Percentiles rank a stretch among this genome's conserved stretches.
Evolutionary conservation across 1,140 invertebrate genomes (phyloP).

Genomic region (Ips typographus): DNA sequence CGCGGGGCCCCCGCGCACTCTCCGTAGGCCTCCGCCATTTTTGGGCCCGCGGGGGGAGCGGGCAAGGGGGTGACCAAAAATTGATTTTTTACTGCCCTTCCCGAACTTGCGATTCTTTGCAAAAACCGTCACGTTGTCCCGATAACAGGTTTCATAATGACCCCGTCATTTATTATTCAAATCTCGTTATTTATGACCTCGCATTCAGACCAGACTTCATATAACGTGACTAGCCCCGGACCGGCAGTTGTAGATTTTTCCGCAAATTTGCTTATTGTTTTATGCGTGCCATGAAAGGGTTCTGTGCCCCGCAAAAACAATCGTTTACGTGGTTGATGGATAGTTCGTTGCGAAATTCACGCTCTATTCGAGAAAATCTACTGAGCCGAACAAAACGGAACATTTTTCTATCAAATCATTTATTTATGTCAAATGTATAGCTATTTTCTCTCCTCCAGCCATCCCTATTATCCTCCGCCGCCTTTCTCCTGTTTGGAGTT

Average conservation of each 20-base stretch:
- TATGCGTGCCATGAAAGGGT: conserved; percentile 13
- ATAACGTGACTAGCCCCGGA: conserved; percentile 5
- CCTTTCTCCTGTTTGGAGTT: too few relatives aligned
- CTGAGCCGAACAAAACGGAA: neutral
- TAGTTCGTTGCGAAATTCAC: conserved; percentile 13
- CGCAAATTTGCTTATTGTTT: conserved; percentile 36
- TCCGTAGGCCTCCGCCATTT: conserved; percentile 13
- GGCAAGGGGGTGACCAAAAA: conserved; percentile 14
- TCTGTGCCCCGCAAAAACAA: conserved; percentile 13
- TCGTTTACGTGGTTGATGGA: conserved; percentile 19
- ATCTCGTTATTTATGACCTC: conserved; percentile 42
- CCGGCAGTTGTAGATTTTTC: conserved; percentile 34
- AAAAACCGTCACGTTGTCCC: conserved; percentile 40
- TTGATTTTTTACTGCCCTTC: conserved; percentile 47
- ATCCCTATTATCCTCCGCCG: too few relatives aligned
- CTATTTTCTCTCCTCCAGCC: too few relatives aligned
- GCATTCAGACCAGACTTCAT: conserved; percentile 33
- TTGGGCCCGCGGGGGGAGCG: neutral
- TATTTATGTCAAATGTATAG: too few relatives aligned
- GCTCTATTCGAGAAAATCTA: neutral
- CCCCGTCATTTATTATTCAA: conserved; percentile 43
- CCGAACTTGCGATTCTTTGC: conserved; percentile 42
- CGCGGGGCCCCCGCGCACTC: conserved; percentile 27
- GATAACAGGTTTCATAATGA: conserved; percentile 47
- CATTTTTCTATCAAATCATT: too few relatives aligned